Conservation (phyloP, 2,888 invertebrate species). For the Calameuta idolon region DNA sequence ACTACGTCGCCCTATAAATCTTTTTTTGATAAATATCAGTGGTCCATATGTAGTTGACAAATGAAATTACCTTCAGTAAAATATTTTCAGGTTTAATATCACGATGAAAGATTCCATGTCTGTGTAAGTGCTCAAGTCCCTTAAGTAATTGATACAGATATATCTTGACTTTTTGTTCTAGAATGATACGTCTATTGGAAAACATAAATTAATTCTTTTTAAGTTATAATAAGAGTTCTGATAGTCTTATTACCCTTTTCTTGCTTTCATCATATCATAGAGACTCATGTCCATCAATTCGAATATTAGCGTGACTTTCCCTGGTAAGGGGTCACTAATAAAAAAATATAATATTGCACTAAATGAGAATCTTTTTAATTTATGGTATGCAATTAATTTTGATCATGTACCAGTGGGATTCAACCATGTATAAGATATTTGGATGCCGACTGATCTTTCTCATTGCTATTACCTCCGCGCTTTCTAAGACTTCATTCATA, state of each 20-base stretch:
- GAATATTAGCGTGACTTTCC: slow-evolving; percentile 73
- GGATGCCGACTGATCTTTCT: slow-evolving; percentile 72
- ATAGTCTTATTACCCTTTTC: slow-evolving; percentile 61
- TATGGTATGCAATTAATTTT: background rate
- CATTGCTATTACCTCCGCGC: slow-evolving; percentile 74
- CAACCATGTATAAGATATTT: slow-evolving; percentile 74
- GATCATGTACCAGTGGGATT: slow-evolving; percentile 73
- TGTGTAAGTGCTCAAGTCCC: slow-evolving; percentile 74
- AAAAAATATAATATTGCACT: slow-evolving; percentile 16
- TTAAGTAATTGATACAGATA: slow-evolving; percentile 74
- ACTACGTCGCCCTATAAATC: slow-evolving; percentile 66
- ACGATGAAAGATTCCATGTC: slow-evolving; percentile 74
- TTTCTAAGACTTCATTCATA: slow-evolving; percentile 66
- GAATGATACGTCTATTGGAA: slow-evolving; percentile 62
- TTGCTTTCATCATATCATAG: slow-evolving; percentile 73
- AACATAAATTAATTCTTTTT: slow-evolving; percentile 21
- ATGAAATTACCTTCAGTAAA: slow-evolving; percentile 69
- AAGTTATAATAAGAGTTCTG: background rate
- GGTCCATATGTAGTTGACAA: slow-evolving; percentile 7
- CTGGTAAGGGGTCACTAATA: slow-evolving; percentile 71
- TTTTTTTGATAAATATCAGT: slow-evolving; percentile 9
- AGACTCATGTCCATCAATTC: slow-evolving; percentile 80
- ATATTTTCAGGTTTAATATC: slow-evolving; percentile 82
- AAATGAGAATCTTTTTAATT: background rate
- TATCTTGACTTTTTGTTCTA: slow-evolving; percentile 70